A percentile compares a stretch with the other conserved stretches of the same genome.
Conservation (phyloP, 64 coral and sea anemone genomes). For the Pocillopora verrucosa region DNA sequence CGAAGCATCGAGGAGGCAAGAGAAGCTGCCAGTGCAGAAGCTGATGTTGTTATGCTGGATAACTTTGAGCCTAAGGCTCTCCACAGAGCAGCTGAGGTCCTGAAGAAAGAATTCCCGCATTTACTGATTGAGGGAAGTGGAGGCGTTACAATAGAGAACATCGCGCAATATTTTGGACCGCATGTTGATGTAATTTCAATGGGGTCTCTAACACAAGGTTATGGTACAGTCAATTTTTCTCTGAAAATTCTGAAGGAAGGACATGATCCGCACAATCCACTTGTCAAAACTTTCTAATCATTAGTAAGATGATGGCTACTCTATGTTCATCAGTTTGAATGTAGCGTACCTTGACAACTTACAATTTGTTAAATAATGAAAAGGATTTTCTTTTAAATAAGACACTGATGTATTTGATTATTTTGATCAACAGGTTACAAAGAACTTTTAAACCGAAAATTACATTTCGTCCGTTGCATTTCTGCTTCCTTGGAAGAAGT, state of each 20-base stretch:
- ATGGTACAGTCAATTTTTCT: conserved; percentile 83
- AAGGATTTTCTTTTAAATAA: too few relatives aligned
- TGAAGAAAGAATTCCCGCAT: conserved; percentile 86
- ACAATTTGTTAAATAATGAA: too few relatives aligned
- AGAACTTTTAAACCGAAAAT: too few relatives aligned
- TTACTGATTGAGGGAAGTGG: conserved; percentile 92
- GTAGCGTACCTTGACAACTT: too few relatives aligned
- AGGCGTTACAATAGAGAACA: conserved; percentile 70
- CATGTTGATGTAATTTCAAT: conserved; percentile 86
- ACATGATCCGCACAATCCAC: conserved; percentile 67
- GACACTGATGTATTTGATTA: too few relatives aligned
- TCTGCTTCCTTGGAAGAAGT: not conserved
- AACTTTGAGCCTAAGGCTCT: conserved; percentile 81
- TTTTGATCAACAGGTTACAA: too few relatives aligned
- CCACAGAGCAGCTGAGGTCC: conserved; percentile 56
- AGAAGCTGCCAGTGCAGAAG: conserved; percentile 73
- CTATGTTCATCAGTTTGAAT: too few relatives aligned
- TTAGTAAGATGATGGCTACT: too few relatives aligned
- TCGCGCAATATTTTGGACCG: conserved; percentile 83
- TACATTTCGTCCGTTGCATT: not conserved
- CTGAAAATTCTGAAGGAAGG: conserved; percentile 92
- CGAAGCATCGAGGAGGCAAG: conserved; percentile 86
- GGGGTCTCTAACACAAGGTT: conserved; percentile 90
- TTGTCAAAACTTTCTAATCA: conserved; percentile 39
- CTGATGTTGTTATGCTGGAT: conserved; percentile 94